These are phyloP conservation scores for Pardosa pseudoannulata DNA, from an alignment of 2,888 invertebrate genomes.

Conservation along the genomic window DNA sequence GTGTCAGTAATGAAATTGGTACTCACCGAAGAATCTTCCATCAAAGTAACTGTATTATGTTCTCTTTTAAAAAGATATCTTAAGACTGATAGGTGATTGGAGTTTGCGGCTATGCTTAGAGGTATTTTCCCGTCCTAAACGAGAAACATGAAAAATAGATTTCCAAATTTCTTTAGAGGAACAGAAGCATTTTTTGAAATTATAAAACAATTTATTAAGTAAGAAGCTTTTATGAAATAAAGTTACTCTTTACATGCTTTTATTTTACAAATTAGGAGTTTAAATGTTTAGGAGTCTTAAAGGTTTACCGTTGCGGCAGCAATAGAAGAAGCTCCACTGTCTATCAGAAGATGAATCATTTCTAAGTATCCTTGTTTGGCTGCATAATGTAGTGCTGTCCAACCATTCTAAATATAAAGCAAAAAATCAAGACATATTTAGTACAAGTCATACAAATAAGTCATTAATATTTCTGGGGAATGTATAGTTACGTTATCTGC, in stretches of 20 bases:
- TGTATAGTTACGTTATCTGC: constrained; percentile 85
- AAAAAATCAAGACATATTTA: not conserved
- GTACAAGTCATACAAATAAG: not conserved
- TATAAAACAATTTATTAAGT: too few species aligned
- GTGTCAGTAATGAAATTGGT: too few species aligned
- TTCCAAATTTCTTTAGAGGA: too few species aligned
- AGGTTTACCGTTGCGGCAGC: constrained; percentile 86
- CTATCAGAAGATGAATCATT: constrained; percentile 94
- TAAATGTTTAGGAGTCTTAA: not conserved
- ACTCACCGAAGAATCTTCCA: constrained; percentile 93
- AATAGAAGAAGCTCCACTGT: constrained; percentile 96
- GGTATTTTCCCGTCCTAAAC: constrained; percentile 90
- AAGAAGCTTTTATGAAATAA: too few species aligned
- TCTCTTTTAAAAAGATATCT: constrained; percentile 97
- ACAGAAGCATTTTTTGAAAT: too few species aligned
- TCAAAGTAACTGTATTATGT: constrained; percentile 96
- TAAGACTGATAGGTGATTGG: constrained; percentile 96
- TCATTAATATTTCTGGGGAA: not conserved
- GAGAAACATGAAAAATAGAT: not conserved
- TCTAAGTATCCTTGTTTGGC: constrained; percentile 95
- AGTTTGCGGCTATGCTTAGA: constrained; percentile 98
- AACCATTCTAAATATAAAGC: constrained; percentile 83
- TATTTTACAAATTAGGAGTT: too few species aligned
- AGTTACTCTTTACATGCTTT: too few species aligned
- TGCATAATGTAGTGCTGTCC: constrained; percentile 96